Percentiles rank a stretch among this genome's conserved stretches.
These are phyloP conservation scores for Ictidomys tridecemlineatus DNA, from an alignment of 2,113 vertebrate species.

Conservation along the genomic window DNA sequence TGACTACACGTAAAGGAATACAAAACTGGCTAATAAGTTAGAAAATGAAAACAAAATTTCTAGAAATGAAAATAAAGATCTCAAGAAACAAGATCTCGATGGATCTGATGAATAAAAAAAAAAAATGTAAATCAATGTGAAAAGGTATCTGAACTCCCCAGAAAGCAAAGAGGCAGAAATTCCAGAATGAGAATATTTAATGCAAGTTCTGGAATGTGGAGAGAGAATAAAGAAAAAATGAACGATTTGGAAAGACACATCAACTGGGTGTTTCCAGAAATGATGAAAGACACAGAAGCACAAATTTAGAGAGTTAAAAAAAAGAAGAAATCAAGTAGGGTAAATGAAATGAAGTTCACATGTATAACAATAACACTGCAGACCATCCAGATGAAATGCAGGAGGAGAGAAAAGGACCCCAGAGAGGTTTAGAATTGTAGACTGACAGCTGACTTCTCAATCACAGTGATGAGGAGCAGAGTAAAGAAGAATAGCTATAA, in stretches of 20 bases:
- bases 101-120: background rate
- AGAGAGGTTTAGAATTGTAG: background rate
- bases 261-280: background rate
- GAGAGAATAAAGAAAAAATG: background rate
- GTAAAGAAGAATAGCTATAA: background rate
- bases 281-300: background rate
- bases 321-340: background rate
- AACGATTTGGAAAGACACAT: background rate
- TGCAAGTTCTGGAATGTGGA: background rate
- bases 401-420: background rate
- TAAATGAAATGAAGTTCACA: background rate
- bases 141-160: background rate
- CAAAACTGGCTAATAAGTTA: background rate
- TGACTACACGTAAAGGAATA: background rate
- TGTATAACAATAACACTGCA: background rate
- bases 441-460: background rate
- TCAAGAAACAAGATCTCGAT: background rate
- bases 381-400: background rate
- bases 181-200: background rate
- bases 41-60: background rate
- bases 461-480: background rate
- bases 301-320: background rate
- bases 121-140: background rate
- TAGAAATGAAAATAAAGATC: conserved; percentile 22
- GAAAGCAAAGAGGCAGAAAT: background rate